Base-by-base conservation (phyloP, 2,113 vertebrate species). In the Hoplias malabaricus region DNA sequence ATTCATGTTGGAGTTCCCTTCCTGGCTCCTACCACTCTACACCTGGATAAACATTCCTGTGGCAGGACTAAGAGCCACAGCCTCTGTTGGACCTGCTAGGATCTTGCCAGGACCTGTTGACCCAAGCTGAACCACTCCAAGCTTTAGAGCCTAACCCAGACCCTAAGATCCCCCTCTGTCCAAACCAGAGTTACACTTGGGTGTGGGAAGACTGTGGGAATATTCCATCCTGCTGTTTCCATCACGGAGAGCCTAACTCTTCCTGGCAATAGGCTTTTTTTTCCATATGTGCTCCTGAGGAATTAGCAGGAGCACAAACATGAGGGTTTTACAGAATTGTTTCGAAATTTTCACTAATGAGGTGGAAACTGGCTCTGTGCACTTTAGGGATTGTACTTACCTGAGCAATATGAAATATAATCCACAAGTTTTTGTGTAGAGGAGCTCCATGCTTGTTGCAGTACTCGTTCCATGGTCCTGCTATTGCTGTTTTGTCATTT, bases 21-120 rank as follows among this genome's bases (percentile, higher is more conserved):
- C 25, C 42, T 34, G 31, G 68, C 57, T 73, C 40, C 70, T 36
- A 80, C 81, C 84, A 76, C 78, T 69, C 50, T 69, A 73, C 79
- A 88, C 82, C 87, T 87, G 78, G 74, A 62, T 74, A 86, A 88
- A 85, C 85, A 88, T 62, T 48, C 48, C 43, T 48, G 14, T 40
- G 69, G 59, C 69, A 57, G 80, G 46, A 25, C 66, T 33, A 34
- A 65, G 16, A 53, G 33, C 23, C 25, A 5, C 23, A 19, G 19
- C 16, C 43, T 23, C 10, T 25, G n/a, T 36, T 34, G 48, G 13
- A 72, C 61, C 38, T 71, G 19, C 27, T 56, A n/a, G 16, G 31
- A 25, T 40, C 66, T 71, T 34, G 43, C 14, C 33, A 48, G 43
- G 27, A 13, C 48, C 54, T 53, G 9, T 63, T 78, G 83, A 53